Evolutionary conservation across 2,113 vertebrate species (phyloP).

Genomic region (Dasypus novemcinctus): DNA sequence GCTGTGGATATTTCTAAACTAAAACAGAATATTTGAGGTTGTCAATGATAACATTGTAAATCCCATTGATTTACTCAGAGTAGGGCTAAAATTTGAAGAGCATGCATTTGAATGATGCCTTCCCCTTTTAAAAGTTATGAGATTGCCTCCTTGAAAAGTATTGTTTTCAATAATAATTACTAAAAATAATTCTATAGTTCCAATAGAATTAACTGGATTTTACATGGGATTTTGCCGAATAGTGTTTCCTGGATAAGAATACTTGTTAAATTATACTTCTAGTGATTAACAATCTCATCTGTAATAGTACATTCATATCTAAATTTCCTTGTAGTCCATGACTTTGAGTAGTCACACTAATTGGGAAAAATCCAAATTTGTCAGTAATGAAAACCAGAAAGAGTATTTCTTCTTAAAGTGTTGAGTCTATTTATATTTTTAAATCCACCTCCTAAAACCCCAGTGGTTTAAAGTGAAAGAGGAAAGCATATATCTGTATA

Average conservation of each 20-base stretch:
- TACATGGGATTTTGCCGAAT: neutral
- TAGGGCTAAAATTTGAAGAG: conserved; percentile 44
- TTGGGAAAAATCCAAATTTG: conserved; percentile 1
- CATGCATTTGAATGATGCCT: neutral
- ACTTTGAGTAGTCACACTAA: conserved; percentile 2
- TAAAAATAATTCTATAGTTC: conserved; percentile 43
- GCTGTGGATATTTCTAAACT: conserved; percentile 66
- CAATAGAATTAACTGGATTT: conserved; percentile 25
- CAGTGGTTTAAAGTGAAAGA: neutral
- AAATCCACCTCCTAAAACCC: neutral
- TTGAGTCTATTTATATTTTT: neutral
- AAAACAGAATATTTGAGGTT: conserved; percentile 50
- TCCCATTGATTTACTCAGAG: conserved; percentile 58
- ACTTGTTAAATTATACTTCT: conserved; percentile 5
- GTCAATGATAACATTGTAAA: conserved; percentile 52
- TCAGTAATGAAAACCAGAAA: neutral
- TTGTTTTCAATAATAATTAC: conserved; percentile 46
- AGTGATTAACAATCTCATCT: conserved; percentile 11
- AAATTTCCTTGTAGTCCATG: neutral
- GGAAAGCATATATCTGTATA: neutral
- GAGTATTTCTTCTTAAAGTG: neutral
- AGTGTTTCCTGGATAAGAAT: conserved; percentile 18
- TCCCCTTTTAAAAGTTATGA: conserved; percentile 18
- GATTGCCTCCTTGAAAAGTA: conserved; percentile 46
- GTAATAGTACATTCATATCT: neutral